Evolutionary conservation across 2,888 invertebrate genomes (phyloP).

Genomic region (Theristus sp.): DNA sequence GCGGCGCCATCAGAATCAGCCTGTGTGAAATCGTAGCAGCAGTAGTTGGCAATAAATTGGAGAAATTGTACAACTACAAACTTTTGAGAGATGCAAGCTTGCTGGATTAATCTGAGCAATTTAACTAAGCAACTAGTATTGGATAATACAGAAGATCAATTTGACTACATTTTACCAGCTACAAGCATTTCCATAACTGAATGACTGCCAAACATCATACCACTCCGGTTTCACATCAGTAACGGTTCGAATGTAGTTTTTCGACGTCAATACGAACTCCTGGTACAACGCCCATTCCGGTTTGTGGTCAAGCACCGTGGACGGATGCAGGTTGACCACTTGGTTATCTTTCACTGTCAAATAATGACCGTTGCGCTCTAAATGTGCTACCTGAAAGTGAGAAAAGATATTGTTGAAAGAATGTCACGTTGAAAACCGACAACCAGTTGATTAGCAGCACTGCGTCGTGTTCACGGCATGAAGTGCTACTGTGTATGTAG

Average conservation of each 20-base stretch:
- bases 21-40: conserved; percentile 34
- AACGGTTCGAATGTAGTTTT: conserved; percentile 96
- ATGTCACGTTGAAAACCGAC: no score
- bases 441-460: no score
- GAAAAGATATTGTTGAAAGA: background rate
- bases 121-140: no score
- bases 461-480: no score
- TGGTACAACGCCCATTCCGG: conserved; percentile 99
- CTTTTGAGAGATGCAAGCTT: background rate
- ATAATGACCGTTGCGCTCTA: conserved; percentile 93
- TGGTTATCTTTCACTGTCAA: conserved; percentile 98
- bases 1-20: conserved; percentile 82
- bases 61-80: background rate
- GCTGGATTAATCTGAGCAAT: no score
- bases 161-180: no score
- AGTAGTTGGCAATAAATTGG: background rate
- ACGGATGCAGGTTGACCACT: conserved; percentile 92
- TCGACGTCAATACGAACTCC: conserved; percentile 96
- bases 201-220: no score
- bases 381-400: conserved; percentile 54
- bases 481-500: no score
- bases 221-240: conserved; percentile 78
- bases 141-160: no score
- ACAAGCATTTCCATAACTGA: no score
- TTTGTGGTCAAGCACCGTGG: conserved; percentile 95